Base-by-base conservation (phyloP, 1,140 invertebrate species). In the Drosophila simulans region DNA sequence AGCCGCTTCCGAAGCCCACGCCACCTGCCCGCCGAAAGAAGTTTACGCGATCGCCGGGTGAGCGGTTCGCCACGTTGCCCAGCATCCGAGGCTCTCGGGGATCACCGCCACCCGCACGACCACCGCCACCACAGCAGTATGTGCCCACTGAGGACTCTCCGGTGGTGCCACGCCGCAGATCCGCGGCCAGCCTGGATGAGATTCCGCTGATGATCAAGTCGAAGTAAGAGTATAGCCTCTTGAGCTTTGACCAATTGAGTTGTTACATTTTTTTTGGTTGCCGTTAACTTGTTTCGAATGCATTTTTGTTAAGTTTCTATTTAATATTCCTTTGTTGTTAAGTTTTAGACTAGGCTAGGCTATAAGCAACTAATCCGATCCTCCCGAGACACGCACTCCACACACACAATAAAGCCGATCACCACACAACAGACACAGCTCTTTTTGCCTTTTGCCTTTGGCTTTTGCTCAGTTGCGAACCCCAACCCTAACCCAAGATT, bases 61-160 rank as follows among this genome's bases (percentile, higher is more conserved):
- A 94, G 80, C 94, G 94, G 57, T 94, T 94, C 43, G 79, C 92
- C 58, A 94, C 94, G 37, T 83, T 94, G 79, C 93, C 94, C 60
- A 86, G 65, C 59, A 84, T 94, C 91, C 53, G 93, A 80, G 75
- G 92, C 77, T 45, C 94, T 85, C 27, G 90, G 70, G 77, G 83
- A 25, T 25, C 93, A 57, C 43, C 93, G 90, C 91, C 91, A 46
- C 51, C 92, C 17, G 90, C 82, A 37, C 68, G 83, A 0, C 83
- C 80, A 35, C 85, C 82, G 46, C 90, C 90, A 13, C 90, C 90
- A 0, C 70, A 73, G 46, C 71, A 82, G 49, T 91, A 91, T 37
- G 78, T 73, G 34, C 90, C 90, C 13, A 90, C 70, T 4, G 85
- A 81, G 65, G 90, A 86, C 27, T 89, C 82, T 42, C 83, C 82